Conservation (phyloP, 2,888 invertebrate species). For the Plutella xylostella region DNA sequence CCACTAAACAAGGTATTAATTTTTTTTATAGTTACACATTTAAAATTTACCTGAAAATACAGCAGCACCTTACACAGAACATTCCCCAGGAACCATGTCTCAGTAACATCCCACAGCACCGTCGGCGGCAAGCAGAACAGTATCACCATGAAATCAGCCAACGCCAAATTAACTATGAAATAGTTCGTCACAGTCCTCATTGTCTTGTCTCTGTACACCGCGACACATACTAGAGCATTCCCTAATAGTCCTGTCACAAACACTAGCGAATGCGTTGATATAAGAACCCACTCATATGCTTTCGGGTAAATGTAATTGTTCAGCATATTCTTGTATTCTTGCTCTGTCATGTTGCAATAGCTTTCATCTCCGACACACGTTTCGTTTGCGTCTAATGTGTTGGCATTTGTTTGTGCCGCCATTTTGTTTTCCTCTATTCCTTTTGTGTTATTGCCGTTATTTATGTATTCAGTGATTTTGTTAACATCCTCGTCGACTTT, state of each 20-base stretch:
- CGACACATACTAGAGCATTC: conserved; percentile 88
- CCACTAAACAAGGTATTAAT: no score
- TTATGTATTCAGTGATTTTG: not conserved
- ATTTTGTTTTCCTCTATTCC: no score
- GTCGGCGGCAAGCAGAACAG: conserved; percentile 90
- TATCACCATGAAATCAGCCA: conserved; percentile 90
- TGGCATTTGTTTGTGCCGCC: not conserved
- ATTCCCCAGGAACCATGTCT: conserved; percentile 92
- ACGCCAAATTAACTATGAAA: conserved; percentile 90
- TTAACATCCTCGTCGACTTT: no score
- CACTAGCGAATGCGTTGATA: conserved; percentile 78
- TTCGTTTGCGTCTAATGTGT: not conserved
- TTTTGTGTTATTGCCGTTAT: not conserved
- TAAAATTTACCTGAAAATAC: conserved; percentile 87
- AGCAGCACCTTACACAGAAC: conserved; percentile 87
- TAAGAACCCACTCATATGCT: conserved; percentile 81
- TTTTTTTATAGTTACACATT: no score
- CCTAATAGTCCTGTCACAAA: conserved; percentile 87
- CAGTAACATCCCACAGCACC: conserved; percentile 90
- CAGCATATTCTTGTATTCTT: conserved; percentile 72
- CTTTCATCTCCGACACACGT: conserved; percentile 47
- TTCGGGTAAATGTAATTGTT: conserved; percentile 77
- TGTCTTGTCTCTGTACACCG: conserved; percentile 85
- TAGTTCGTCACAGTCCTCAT: conserved; percentile 95
- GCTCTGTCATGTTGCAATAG: conserved; percentile 60